Conservation (phyloP, 2,113 vertebrate species). For the Rousettus leschenaultii region DNA sequence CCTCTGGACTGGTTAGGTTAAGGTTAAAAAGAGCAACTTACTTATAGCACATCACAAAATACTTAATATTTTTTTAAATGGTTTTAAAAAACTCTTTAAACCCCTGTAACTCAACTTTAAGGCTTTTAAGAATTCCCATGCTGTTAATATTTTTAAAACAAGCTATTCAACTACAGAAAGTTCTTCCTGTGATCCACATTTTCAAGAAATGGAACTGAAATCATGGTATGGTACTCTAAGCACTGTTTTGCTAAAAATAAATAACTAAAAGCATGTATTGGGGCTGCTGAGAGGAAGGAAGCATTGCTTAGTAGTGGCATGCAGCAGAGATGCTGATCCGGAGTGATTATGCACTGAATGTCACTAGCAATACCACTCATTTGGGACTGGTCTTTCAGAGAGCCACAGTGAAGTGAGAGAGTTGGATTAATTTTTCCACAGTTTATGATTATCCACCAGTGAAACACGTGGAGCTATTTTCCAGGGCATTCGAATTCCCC, state of each 20-base stretch:
- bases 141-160: slow-evolving; percentile 33
- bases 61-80: background rate
- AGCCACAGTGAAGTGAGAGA: slow-evolving; percentile 83
- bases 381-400: slow-evolving; percentile 79
- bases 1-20: background rate
- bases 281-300: background rate
- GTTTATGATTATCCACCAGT: slow-evolving; percentile 59
- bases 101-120: background rate
- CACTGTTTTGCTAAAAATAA: background rate
- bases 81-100: slow-evolving; percentile 17
- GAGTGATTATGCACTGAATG: slow-evolving; percentile 62
- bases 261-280: background rate
- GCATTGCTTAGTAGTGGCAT: background rate
- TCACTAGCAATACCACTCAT: slow-evolving; percentile 70
- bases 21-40: background rate
- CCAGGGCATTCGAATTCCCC: slow-evolving; percentile 31
- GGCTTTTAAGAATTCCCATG: background rate
- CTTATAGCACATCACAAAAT: slow-evolving; percentile 2
- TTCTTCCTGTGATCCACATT: background rate
- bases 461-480: slow-evolving; percentile 47
- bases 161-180: background rate
- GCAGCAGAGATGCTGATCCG: slow-evolving; percentile 41
- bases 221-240: background rate
- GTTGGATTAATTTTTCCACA: slow-evolving; percentile 81
- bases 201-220: slow-evolving; percentile 3